Base-by-base conservation (phyloP, 1,140 invertebrate genomes). In the Drosophila parabipectinata region DNA sequence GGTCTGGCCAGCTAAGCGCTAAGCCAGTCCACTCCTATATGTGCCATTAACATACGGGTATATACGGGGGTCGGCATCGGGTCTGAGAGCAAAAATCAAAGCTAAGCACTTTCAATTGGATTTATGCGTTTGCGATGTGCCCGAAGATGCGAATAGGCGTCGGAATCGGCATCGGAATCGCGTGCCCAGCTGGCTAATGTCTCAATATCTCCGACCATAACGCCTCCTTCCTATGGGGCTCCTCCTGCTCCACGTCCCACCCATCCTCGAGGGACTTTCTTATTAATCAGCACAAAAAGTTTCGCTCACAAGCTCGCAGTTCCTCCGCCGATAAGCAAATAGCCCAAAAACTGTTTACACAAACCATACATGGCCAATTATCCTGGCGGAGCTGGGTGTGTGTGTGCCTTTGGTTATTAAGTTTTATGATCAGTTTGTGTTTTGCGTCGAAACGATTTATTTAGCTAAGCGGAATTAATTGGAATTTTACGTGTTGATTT, bases 81-180 rank as follows among this genome's bases (percentile, higher is more conserved):
- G 64, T 57, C 66, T 56, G 45, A 66, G 39, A 58, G 60, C 82
- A 75, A 87, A 90, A 90, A 90, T 90, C 87, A 90, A 83, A 90
- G 82, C 83, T 87, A 88, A 90, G 79, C 82, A 82, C 83, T 83
- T 83, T 77, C 79, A 90, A 90, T 90, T 90, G 82, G 87, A 90
- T 90, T 90, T 90, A 90, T 90, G 82, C 78, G 85, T 90, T 90
- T 90, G 71, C 79, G 84, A 87, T 87, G 87, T 88, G 87, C 71
- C 72, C 41, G 37, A 60, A 48, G 51, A 10, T 4, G 10, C 3
- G 21, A 21, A 21, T 21, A 10, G 34, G 34, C 10, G 50, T 60
- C 41, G 1, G 52, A 45, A 72, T 73, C 37, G 37, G 55, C 10
- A 6, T 47, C 55, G 44, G 52, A 39, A 30, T 56, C 72, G 64